Base-by-base conservation (phyloP, 2,113 vertebrate species). In the Microtus pennsylvanicus region DNA sequence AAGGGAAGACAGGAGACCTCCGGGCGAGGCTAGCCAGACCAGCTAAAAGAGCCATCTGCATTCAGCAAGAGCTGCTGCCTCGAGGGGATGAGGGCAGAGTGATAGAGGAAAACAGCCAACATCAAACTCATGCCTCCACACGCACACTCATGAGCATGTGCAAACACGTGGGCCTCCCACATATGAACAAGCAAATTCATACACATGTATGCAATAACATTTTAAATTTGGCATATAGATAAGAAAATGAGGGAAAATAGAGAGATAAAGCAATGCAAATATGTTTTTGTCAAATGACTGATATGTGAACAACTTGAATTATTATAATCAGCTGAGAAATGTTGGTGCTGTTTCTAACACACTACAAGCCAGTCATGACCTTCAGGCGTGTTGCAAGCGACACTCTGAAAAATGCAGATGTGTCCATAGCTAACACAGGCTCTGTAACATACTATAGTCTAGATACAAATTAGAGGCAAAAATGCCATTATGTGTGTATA, bases 31-130 rank as follows among this genome's bases (percentile, higher is more conserved):
- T 26, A 14, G 80, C 80, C 35, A 61, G 35, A 16, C 35, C 16
- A n/a, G 50, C 33, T 58, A 21, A 14, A 24, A 13, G 5, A 12
- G 22, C 80, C 8, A 22, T 21, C 52, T 58, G 52, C 5, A 5
- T 38, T 58, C 52, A 58, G 35, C 19, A 58, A 24, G 80, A 28
- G 55, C 33, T 1, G 22, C 55, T 26, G 55, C 55, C 80, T 38
- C 6, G 6, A 8, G 4, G 3, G 11, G 13, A 28, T 11, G 7
- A n/a, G 28, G 33, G 16, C 12, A 17, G 47, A 1, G 6, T 50
- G 76, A 33, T 33, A 0, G 4, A 52, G 16, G 6, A 58, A 28
- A 24, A 38, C 9, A 16, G 55, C 35, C 12, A 42, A 21, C 35
- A 38, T 38, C 55, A 83, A 38, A n/a, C 52, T 26, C 55, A 42